A percentile compares a stretch with the other conserved stretches of the same genome.
Conservation (phyloP, 1,140 invertebrate species). For the Drosophila serrata region DNA sequence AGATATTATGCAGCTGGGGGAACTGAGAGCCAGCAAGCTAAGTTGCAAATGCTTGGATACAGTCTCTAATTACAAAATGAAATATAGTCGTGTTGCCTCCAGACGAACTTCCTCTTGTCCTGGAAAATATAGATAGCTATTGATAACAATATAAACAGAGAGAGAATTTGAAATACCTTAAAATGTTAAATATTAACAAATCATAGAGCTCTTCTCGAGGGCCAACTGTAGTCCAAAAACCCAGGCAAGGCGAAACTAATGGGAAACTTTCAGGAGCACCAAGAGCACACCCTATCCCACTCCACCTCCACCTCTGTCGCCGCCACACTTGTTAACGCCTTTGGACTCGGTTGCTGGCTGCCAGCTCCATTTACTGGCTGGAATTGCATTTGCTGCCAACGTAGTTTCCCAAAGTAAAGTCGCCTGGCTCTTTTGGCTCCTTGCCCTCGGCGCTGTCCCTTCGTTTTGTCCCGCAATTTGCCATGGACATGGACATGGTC, state of each 20-base stretch:
- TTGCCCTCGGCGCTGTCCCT: slow-evolving; percentile 11
- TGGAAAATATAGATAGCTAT: not conserved
- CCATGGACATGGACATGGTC: slow-evolving; percentile 46
- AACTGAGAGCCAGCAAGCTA: not conserved
- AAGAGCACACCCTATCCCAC: slow-evolving; percentile 5
- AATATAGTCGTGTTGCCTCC: not conserved
- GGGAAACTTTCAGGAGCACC: slow-evolving; percentile 29
- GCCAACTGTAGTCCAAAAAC: slow-evolving; percentile 4
- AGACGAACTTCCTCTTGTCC: not conserved
- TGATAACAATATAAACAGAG: not conserved
- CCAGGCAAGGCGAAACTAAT: slow-evolving; percentile 23
- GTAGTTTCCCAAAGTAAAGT: slow-evolving; percentile 38
- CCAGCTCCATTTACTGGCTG: slow-evolving; percentile 46
- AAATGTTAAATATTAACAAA: not conserved
- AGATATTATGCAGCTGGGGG: slow-evolving; percentile 25
- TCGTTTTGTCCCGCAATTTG: slow-evolving; percentile 46
- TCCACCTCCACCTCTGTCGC: slow-evolving; percentile 7
- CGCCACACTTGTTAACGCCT: slow-evolving; percentile 49
- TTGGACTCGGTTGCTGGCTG: slow-evolving; percentile 43
- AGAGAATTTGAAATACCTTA: not conserved
- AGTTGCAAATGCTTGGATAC: slow-evolving; percentile 14
- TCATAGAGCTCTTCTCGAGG: not conserved
- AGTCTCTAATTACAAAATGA: slow-evolving; percentile 33
- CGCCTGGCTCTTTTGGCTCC: slow-evolving; percentile 4
- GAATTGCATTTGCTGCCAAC: slow-evolving; percentile 54